phyloP scores from a whole-genome alignment of 1,140 invertebrate species.

The fruit fly (Drosophila melanogaster) region Release_6_plus_ISO1_MT NT_037436.4:19492001-19492500 shows the following conservation, averaged over 20 bases:
- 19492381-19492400: constrained; percentile 32
- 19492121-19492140: no score
- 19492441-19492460: constrained; percentile 86
- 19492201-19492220: no score
- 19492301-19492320: constrained; percentile 37
- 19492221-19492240: neutral
- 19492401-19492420: constrained; percentile 66
- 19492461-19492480: constrained; percentile 86
- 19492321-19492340: constrained; percentile 17
- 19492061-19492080: no score
- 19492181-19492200: no score
- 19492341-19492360: constrained; percentile 13
- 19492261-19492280: neutral
- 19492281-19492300: constrained; percentile 26
- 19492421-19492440: constrained; percentile 85
- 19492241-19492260: neutral
- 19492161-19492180: no score
- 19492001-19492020: neutral
- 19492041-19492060: no score
- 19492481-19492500: constrained; percentile 86
- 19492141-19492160: no score
- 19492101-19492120: no score
- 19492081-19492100: no score
- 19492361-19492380: constrained; percentile 73
- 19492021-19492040: neutral